phyloP scores from a whole-genome alignment of 2,113 vertebrate genomes.

The Corythornis cristatus region DNA sequence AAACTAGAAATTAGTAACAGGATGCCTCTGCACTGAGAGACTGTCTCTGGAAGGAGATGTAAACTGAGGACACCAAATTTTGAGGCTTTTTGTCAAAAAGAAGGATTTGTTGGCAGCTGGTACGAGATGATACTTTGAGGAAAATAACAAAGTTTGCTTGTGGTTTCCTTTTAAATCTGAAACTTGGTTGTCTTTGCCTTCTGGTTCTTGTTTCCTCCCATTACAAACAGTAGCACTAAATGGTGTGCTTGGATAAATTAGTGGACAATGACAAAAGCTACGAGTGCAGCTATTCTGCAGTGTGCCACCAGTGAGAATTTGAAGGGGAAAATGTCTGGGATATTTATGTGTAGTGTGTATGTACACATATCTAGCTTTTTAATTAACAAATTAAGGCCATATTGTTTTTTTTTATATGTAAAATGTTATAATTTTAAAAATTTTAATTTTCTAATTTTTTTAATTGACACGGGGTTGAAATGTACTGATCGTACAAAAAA shows the following conservation, averaged over 20 bases:
- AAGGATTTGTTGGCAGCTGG: conserved; percentile 48
- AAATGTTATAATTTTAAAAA: too few relatives aligned
- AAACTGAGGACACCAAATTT: conserved; percentile 64
- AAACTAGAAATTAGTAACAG: conserved; percentile 14
- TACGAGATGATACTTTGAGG: conserved; percentile 12
- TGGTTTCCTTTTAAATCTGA: conserved; percentile 58
- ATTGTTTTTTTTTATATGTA: not conserved
- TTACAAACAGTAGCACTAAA: conserved; percentile 34
- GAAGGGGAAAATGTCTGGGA: not conserved
- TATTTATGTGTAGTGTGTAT: fast-evolving
- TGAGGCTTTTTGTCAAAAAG: conserved; percentile 53
- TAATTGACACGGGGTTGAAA: not conserved
- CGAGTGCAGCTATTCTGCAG: not conserved
- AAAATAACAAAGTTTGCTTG: conserved; percentile 38
- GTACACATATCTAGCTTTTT: not conserved
- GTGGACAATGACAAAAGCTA: not conserved
- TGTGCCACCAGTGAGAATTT: not conserved
- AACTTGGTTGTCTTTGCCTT: conserved; percentile 16
- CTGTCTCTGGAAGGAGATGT: conserved; percentile 68
- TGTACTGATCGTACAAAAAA: not conserved
- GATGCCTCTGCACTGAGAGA: conserved; percentile 71
- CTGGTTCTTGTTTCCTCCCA: conserved; percentile 53
- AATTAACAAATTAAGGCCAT: not conserved
- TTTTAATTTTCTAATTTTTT: too few relatives aligned
- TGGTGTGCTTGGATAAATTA: conserved; percentile 23